phyloP scores from a whole-genome alignment of 2,797 vertebrate species.

The Potorous gilbertii region DNA sequence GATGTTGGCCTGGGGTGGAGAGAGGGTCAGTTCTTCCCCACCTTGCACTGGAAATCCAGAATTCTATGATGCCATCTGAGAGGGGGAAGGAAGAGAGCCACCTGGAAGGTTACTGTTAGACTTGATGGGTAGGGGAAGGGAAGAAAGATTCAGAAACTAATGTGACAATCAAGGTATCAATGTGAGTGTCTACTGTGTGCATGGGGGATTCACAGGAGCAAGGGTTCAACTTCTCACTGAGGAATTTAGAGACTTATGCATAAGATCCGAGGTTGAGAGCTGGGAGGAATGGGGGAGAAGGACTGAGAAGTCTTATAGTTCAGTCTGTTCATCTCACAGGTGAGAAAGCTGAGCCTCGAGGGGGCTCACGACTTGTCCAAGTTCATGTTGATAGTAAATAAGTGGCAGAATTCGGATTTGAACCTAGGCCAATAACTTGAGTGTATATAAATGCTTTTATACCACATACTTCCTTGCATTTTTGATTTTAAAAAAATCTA shows the following conservation, averaged over 20 bases:
- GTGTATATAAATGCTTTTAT: neutral
- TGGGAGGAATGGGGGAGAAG: neutral
- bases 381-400: neutral
- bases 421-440: neutral
- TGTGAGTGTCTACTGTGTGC: neutral
- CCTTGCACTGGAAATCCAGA: neutral
- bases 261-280: neutral
- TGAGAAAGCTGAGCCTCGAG: conserved; percentile 15
- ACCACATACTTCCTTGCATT: conserved; percentile 23
- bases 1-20: neutral
- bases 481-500: neutral
- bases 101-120: neutral
- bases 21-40: neutral
- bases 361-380: conserved; percentile 4
- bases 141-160: neutral
- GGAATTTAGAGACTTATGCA: neutral
- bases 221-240: neutral
- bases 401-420: conserved; percentile 26
- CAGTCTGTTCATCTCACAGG: conserved; percentile 27
- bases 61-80: neutral
- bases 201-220: neutral
- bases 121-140: neutral
- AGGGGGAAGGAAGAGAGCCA: neutral
- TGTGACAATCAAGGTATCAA: neutral
- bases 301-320: neutral